Conservation (phyloP, 2,113 vertebrate genomes). For the Halcyon senegalensis region DNA sequence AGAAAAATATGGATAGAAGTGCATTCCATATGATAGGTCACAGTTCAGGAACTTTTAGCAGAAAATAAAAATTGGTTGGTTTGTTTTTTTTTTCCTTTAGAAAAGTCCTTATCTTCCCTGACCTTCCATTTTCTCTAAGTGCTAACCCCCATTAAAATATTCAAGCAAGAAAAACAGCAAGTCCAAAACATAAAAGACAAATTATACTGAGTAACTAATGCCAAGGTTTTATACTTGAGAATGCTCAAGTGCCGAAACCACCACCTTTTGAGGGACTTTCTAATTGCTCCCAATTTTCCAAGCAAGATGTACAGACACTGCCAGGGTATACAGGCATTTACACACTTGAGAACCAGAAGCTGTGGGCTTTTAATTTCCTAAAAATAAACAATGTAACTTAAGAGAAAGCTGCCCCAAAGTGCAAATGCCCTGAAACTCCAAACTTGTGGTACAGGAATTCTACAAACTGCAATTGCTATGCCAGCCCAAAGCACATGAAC, state of each 20-base stretch:
- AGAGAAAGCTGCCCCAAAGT: neutral
- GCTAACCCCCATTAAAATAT: neutral
- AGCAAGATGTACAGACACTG: neutral
- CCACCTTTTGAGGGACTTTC: neutral
- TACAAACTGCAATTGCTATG: neutral
- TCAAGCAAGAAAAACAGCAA: neutral
- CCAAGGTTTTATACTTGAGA: neutral
- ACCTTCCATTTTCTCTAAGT: neutral
- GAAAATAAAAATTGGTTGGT: neutral
- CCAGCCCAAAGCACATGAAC: rapidly evolving
- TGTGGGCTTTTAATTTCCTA: neutral
- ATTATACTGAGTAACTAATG: neutral
- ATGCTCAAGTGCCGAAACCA: neutral
- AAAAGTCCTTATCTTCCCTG: neutral
- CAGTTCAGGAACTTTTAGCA: neutral
- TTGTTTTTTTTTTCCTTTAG: neutral
- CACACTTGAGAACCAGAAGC: neutral
- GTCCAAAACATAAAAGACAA: neutral
- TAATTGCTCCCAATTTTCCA: neutral
- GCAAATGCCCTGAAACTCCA: neutral
- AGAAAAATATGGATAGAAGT: neutral
- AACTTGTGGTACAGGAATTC: neutral
- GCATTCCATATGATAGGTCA: neutral
- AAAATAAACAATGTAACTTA: neutral
- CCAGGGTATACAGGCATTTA: neutral